These are phyloP conservation scores for Polyergus mexicanus DNA, from an alignment of 1,140 invertebrate species.

Conservation along the genomic window DNA sequence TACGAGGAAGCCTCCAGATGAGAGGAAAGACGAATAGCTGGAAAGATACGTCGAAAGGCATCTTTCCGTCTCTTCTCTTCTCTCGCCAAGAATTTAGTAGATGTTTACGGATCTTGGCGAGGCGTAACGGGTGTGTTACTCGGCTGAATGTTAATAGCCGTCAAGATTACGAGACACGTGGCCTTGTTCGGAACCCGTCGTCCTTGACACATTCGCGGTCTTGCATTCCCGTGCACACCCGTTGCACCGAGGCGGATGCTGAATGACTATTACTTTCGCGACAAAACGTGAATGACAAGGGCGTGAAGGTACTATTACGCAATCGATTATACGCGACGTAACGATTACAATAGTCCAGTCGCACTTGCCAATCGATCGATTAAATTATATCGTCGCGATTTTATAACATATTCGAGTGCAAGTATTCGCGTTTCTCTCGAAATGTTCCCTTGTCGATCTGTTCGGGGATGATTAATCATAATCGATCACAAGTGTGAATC, in stretches of 20 bases:
- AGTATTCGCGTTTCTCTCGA: conserved; percentile 11
- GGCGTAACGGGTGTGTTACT: conserved; percentile 19
- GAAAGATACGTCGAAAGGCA: neutral
- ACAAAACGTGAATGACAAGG: neutral
- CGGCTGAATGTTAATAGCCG: conserved; percentile 35
- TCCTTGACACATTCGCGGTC: conserved; percentile 55
- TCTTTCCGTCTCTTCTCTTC: neutral
- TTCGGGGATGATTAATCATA: conserved; percentile 10
- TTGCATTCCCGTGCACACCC: conserved; percentile 49
- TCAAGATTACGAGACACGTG: conserved; percentile 32
- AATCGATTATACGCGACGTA: conserved; percentile 11
- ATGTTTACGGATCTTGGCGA: neutral
- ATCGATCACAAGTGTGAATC: neutral
- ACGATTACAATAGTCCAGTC: conserved; percentile 6
- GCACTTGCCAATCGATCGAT: conserved; percentile 8
- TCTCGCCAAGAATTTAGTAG: conserved; percentile 27
- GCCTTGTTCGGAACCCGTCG: conserved; percentile 67
- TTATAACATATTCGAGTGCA: neutral
- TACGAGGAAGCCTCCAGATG: neutral
- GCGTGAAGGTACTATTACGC: conserved; percentile 2
- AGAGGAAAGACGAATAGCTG: neutral
- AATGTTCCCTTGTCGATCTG: conserved; percentile 3
- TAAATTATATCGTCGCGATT: conserved; percentile 1
- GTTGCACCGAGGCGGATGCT: conserved; percentile 24
- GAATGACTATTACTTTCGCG: conserved; percentile 31